Evolutionary conservation across 2,113 vertebrate species (phyloP).

Genomic region (Bufo bufo): DNA sequence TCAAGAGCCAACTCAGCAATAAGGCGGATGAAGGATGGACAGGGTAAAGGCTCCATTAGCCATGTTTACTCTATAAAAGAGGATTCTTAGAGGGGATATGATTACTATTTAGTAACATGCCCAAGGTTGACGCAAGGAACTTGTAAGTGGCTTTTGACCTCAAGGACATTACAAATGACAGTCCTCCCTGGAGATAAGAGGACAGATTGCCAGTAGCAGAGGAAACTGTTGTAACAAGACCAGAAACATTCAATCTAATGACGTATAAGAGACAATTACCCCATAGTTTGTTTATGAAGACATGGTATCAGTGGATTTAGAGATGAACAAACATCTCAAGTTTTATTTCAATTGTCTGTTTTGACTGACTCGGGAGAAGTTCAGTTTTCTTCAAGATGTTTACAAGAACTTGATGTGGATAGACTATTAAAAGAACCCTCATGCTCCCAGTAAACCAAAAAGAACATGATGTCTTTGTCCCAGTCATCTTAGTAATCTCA

Average conservation of each 20-base stretch:
- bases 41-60: conserved; percentile 43
- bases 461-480: no score
- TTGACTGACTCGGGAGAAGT: background rate
- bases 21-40: conserved; percentile 28
- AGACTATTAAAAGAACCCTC: background rate
- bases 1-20: conserved; percentile 11
- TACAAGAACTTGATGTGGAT: conserved; percentile 36
- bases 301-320: background rate
- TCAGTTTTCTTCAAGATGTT: background rate
- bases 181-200: conserved; percentile 38
- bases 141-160: conserved; percentile 52
- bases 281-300: background rate
- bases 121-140: conserved; percentile 50
- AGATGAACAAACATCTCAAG: background rate
- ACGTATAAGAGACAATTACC: conserved; percentile 37
- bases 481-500: no score
- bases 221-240: conserved; percentile 1
- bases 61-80: conserved; percentile 49
- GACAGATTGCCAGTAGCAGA: conserved; percentile 9
- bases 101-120: conserved; percentile 43
- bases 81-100: conserved; percentile 29
- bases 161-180: conserved; percentile 25
- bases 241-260: background rate
- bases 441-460: background rate
- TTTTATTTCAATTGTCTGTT: background rate